A percentile compares a stretch with the other conserved stretches of the same genome.
These are phyloP conservation scores for Pangasius djambal DNA, from an alignment of 2,797 vertebrate genomes.

Conservation along the genomic window DNA sequence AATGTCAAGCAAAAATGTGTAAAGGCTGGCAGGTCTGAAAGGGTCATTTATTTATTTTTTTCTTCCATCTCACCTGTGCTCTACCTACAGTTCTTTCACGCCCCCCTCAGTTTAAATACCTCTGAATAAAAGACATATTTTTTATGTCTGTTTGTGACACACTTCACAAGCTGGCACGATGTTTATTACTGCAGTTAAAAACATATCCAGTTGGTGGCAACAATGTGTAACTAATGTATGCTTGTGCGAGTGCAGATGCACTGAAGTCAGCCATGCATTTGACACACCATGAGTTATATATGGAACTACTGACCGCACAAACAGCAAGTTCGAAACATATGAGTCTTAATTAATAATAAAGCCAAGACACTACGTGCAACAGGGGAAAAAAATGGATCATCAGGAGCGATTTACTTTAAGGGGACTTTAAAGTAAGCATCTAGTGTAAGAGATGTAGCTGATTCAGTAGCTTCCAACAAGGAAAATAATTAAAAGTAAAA, in stretches of 20 bases:
- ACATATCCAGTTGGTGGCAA: not conserved
- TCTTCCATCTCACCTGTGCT: not conserved
- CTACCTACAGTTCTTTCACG: not conserved
- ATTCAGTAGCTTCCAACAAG: not conserved
- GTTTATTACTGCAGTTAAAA: slow-evolving; percentile 3
- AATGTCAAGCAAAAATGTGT: not conserved
- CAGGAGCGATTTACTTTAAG: not conserved
- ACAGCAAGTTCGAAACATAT: not conserved
- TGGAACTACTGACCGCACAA: not conserved
- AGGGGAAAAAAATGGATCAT: not conserved
- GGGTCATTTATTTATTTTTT: not conserved
- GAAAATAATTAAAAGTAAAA: not conserved
- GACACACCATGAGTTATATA: not conserved
- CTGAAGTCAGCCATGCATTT: not conserved
- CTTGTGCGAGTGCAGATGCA: not conserved
- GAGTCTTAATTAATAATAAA: not conserved
- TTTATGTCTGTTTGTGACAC: not conserved
- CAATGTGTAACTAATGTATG: not conserved
- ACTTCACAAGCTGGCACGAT: not conserved
- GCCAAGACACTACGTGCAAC: not conserved
- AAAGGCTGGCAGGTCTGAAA: not conserved
- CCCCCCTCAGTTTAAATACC: not conserved
- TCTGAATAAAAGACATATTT: not conserved
- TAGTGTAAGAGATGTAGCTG: not conserved
- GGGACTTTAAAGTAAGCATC: not conserved